Base-by-base conservation (phyloP, 2,113 vertebrate species). In the Mustela nigripes region DNA sequence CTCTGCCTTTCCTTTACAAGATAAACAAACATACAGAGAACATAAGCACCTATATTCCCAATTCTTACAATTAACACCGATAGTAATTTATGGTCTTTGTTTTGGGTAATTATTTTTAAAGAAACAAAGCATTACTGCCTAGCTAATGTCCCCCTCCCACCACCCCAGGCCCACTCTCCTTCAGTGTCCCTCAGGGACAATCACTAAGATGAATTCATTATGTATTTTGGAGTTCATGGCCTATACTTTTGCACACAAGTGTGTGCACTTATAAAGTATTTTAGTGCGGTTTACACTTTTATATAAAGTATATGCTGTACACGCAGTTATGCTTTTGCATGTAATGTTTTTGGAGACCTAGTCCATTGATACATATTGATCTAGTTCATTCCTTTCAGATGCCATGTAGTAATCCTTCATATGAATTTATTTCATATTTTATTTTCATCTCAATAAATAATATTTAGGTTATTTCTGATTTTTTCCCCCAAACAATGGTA, bases 91-190 rank as follows among this genome's bases (percentile, higher is more conserved):
- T 65, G 65, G 12, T 63, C 48, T 88, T 88, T 24, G 24, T 36
- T 97, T 93, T 53, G 10, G 71, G 71, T 58, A 39, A 79, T 87
- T 62, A 80, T 31, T 96, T 96, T 89, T 67, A 84, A 95, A 81
- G 67, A 84, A 78, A 71, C 62, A 73, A 87, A 92, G 7, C 26
- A 76, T 83, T 31, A 62, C 36, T 12, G 31, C 1, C 76, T 89
- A 84, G 31, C 15, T 80, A 60, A 45, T 11, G 4, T 6, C 31
- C 9, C 0, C 31, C n/a, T 15, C 48, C 7, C 4, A 19, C n/a
- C 19, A 15, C 15, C 18, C 18, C 22, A 16, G 10, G 11, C 31
- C 24, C 31, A 18, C 33, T 69, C 11, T 93, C 14, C n/a, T 50
- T 93, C 58, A 81, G 33, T n/a, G 45, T 15, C 10, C 39, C n/a